Base-by-base conservation (phyloP, 37 sponge, comb jelly and placozoan species). In the Mnemiopsis leidyi region DNA sequence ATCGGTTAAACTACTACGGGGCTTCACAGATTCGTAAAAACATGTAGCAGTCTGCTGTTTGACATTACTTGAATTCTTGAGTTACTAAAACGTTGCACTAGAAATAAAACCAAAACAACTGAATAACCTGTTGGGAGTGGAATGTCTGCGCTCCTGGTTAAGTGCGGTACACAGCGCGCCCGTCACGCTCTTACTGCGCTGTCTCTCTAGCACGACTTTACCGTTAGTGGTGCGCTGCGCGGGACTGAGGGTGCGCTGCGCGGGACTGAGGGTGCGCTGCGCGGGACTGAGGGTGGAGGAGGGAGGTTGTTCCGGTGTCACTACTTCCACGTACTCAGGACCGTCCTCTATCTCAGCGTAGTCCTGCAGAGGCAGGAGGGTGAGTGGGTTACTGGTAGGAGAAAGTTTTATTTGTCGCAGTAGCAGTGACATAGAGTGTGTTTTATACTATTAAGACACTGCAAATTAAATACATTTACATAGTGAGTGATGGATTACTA, bases 271-370 rank as follows among this genome's bases (percentile, higher is more conserved):
- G 20, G 3, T 5, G 75, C 3, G 24, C 9, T 5, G 73, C 23
- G 18, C 35, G 36, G 34, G 79, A 13, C 61, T 48, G 30, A 28
- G 75, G 30, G 30, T 23, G 75, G 75, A 71, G 75, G 75, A 25
- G 75, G 75, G 75, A 23, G 75, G 75, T 5, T 71, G 75, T 29
- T 29, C 75, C n/a, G 30, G 75, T 13, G 24, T 34, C 36, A 31
- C 36, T 36, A 77, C 79, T 13, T 77, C 79, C 79, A 77, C 79
- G 36, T 77, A 77, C 79, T 77, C 79, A 36, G 79, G 32, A 35
- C 36, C 90, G 23, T 85, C 90, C 24, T 85, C 90, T 38, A 85
- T 85, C 16, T 85, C 90, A 0, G 35, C 90, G 90, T 85, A 85
- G 30, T 85, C 90, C 90, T 85, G 90, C 5, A 36, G 36, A 79